A percentile compares a stretch with the other conserved stretches of the same genome.
These are phyloP conservation scores for Myopa tessellatipennis DNA, from an alignment of 2,888 invertebrate genomes.

Conservation along the genomic window DNA sequence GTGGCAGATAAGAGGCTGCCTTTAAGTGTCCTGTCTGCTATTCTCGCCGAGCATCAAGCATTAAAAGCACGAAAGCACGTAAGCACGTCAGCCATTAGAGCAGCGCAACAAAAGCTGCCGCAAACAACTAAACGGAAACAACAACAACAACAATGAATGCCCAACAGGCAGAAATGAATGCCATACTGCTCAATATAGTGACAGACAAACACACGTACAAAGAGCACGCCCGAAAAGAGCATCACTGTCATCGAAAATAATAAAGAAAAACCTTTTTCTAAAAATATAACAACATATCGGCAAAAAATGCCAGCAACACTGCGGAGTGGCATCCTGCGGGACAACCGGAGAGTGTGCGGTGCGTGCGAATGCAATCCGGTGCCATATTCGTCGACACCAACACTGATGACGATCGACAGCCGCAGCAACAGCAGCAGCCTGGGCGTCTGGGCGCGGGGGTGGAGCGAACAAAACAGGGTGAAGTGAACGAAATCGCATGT, in stretches of 20 bases:
- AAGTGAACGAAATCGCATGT: neutral
- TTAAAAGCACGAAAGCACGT: constrained; percentile 16
- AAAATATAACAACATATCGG: neutral
- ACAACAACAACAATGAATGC: neutral
- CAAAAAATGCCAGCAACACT: neutral
- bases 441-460: too few species aligned
- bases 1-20: neutral
- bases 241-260: neutral
- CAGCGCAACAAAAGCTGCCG: neutral
- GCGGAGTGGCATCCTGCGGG: neutral
- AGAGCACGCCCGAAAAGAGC: neutral
- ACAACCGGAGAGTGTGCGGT: neutral
- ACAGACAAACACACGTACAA: neutral
- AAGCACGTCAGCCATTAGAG: constrained; percentile 27
- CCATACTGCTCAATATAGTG: neutral
- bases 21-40: neutral
- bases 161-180: neutral
- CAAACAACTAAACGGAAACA: neutral
- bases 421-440: neutral
- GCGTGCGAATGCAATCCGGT: constrained; percentile 15
- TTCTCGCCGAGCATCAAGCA: neutral
- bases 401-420: constrained; percentile 10
- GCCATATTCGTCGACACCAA: constrained; percentile 3
- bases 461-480: too few species aligned
- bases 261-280: neutral